Percentiles rank a stretch among this genome's conserved stretches.
Evolutionary conservation across 1,140 invertebrate genomes (phyloP).

Genomic region (Ostrea denselamellosa): DNA sequence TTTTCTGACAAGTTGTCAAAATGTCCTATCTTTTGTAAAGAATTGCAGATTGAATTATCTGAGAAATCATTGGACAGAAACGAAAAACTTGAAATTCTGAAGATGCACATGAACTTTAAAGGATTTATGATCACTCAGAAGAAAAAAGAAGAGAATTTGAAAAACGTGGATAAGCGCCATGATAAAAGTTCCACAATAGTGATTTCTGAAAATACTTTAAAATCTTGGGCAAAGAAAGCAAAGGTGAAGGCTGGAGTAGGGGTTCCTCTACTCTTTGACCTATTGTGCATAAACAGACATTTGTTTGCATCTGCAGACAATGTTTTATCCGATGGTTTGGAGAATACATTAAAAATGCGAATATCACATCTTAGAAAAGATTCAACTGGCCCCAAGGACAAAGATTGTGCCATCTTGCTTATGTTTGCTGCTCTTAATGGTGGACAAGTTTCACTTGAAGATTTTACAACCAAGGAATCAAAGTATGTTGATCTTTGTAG

Average conservation of each 20-base stretch:
- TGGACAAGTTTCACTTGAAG: not conserved
- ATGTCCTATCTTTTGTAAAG: not conserved
- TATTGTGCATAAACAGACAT: not conserved
- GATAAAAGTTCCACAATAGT: not conserved
- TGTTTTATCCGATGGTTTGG: not conserved
- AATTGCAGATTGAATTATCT: not conserved
- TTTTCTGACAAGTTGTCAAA: not conserved
- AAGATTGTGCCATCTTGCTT: not conserved
- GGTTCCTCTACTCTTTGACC: not conserved
- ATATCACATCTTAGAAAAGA: not conserved
- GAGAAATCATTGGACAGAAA: not conserved
- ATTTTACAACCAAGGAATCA: not conserved
- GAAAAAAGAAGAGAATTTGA: conserved; percentile 17
- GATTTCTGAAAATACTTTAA: not conserved
- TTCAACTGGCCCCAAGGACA: not conserved
- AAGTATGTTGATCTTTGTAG: not conserved
- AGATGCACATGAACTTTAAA: not conserved
- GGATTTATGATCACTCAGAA: not conserved
- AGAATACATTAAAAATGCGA: not conserved
- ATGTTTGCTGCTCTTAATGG: not conserved
- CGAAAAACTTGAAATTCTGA: not conserved
- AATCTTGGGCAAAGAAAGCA: not conserved
- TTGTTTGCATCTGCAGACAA: not conserved
- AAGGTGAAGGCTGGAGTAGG: not conserved
- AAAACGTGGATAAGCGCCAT: not conserved